A percentile compares a stretch with the other conserved stretches of the same genome.
These are phyloP conservation scores for Andrena bicolor DNA, from an alignment of 2,888 invertebrate genomes.

Conservation along the genomic window DNA sequence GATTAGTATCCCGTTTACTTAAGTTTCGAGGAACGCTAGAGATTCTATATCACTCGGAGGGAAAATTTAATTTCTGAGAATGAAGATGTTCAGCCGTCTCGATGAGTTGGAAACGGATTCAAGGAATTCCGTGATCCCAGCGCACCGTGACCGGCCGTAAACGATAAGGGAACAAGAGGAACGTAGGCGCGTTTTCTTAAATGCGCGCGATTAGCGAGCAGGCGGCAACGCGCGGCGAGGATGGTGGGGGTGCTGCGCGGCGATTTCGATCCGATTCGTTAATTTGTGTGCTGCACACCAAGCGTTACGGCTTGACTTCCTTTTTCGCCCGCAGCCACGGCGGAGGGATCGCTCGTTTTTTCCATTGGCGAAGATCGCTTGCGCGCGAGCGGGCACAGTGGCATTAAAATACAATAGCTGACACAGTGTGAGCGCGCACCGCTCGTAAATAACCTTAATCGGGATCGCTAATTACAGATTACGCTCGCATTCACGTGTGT, in stretches of 20 bases:
- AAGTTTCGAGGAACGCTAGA: not conserved
- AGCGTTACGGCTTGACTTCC: constrained; percentile 73
- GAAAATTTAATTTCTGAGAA: not conserved
- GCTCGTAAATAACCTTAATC: constrained; percentile 85
- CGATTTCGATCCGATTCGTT: constrained; percentile 65
- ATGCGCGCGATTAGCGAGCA: constrained; percentile 50
- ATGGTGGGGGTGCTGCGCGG: not conserved
- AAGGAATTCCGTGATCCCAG: constrained; percentile 15
- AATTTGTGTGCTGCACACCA: constrained; percentile 71
- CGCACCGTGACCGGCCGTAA: constrained; percentile 39
- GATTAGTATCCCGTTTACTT: not conserved
- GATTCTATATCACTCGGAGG: not conserved
- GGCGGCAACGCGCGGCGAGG: not conserved
- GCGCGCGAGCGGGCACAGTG: constrained; percentile 31
- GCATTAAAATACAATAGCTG: constrained; percentile 85
- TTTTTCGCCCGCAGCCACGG: constrained; percentile 61
- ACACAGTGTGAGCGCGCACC: constrained; percentile 81
- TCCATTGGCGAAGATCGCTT: constrained; percentile 61
- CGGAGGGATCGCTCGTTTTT: constrained; percentile 52
- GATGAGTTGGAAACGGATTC: constrained; percentile 20
- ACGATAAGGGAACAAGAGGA: constrained; percentile 42
- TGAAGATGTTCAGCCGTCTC: constrained; percentile 4
- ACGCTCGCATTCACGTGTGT: constrained; percentile 79
- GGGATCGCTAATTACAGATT: constrained; percentile 85
- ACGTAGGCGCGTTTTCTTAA: constrained; percentile 46